Evolutionary conservation across 92 coral and sea anemone genomes (phyloP).

Genomic region (Parazoanthus darwini): DNA sequence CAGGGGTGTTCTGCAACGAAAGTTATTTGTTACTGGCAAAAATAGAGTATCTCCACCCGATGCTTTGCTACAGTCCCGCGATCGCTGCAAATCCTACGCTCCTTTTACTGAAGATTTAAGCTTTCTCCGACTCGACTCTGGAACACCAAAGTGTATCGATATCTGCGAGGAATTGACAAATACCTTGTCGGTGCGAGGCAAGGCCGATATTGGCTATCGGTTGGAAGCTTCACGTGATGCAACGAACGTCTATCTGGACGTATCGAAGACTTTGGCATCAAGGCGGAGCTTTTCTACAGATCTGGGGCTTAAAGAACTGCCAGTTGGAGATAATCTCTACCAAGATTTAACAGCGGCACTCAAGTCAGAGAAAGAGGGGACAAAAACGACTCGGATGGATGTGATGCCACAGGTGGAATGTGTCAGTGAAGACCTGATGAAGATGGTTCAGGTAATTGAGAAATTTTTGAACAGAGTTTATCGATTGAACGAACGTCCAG

Average conservation of each 20-base stretch:
- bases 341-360: background rate
- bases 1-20: background rate
- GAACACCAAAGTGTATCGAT: background rate
- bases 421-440: background rate
- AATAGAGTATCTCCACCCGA: background rate
- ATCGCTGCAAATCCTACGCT: background rate
- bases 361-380: background rate
- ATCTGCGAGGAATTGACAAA: background rate
- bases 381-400: background rate
- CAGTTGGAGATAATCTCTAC: background rate
- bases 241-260: constrained; percentile 11
- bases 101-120: background rate
- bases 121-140: background rate
- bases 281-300: background rate
- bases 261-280: constrained; percentile 5
- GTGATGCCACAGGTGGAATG: background rate
- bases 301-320: background rate
- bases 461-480: background rate
- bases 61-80: background rate
- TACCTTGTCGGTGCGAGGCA: background rate
- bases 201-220: background rate
- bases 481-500: background rate
- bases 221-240: background rate
- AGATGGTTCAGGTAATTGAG: background rate
- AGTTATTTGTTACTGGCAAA: constrained; percentile 14